Evolutionary conservation across 2,797 vertebrate genomes (phyloP), one percentile per base, ranked within the genome.

Genomic region (Alauda arvensis): DNA sequence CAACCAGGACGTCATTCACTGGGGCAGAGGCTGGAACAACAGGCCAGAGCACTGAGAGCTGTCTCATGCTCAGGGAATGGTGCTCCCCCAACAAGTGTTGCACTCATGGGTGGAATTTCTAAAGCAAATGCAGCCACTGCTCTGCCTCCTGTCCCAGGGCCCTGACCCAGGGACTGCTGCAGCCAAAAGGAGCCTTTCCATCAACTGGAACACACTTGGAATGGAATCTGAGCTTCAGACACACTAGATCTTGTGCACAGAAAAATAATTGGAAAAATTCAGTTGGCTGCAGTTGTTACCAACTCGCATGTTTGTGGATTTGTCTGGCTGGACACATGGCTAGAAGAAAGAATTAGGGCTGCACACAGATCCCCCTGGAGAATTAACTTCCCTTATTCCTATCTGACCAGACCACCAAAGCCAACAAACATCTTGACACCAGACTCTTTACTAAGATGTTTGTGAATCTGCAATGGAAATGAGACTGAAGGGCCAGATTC

Each of bases 241-340:
- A 78, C 61, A 66, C 37, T 52, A 56, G 77, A 71, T 61, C 74
- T 85, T 81, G 39, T 74, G 52, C 72, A 77, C 45, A 88, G 69
- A 75, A 87, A 82, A 70, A 83, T 75, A 91, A 90, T 78, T 18
- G 56, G 85, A 91, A 90, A 77, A 94, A 78, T 81, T 88, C 71
- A 71, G 34, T 79, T 94, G 93, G 92, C 89, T 88, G 76, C 76
- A 84, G 77, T 91, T 88, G 65, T 88, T 84, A 59, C 75, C 69
- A 77, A 10, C 55, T 84, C n/a, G 20, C 56, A 81, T 92, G 85
- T 85, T 93, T 96, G 93, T 90, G 90, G 90, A 69, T 91, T 93
- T 82, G 37, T 83, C 75, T 93, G 86, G 67, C 83, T 0, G 45
- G 92, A 92, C 86, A 84, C 71, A 29, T 62, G 85, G 81, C 87